Evolutionary conservation across 2,113 vertebrate genomes (phyloP), one percentile per base, ranked within the genome.

Genomic region (Trachemys scripta): DNA sequence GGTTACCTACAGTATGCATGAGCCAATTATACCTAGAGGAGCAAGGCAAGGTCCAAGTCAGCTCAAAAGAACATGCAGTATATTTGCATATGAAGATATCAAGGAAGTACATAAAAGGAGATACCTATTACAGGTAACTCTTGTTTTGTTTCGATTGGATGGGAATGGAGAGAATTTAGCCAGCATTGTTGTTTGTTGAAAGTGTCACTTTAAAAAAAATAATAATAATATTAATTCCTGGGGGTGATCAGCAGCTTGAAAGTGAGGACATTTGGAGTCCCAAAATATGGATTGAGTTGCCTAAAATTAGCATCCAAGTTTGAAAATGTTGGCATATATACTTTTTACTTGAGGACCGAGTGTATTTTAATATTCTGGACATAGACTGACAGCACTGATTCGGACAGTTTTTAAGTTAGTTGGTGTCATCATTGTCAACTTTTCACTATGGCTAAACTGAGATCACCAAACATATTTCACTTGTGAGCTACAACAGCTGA

Each of bases 51-150:
- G 99, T 53, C 99, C 99, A 91, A 99, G 99, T 94, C 99, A 99
- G 16, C 98, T 99, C 88, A 99, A 99, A 98, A 99, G 99, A 91
- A 99, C 99, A 0, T 99, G 99, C 97, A 99, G 99, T 96, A 99
- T 99, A 97, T 99, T 99, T 19, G 99, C 99, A 3, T 99, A 99
- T 80, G 99, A 99, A 96, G 99, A 99, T 98, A 99, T 99, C 95
- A 99, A 99, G 91, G 99, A 99, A 95, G 99, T 99, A 29, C 99
- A 99, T 97, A 99, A 99, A 98, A 99, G 99, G 89, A 98, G 99
- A 82, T 99, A 99, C 80, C 99, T 99, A 87, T 98, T 99, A 85
- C 99, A 99, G 99, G 99, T 99, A 78, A 96, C 84, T 54, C 38
- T 84, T 47, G 24, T 16, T 1, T 0, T 54, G 4, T 31, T 82